Evolutionary conservation across 2,888 invertebrate species (phyloP).

Genomic region (Rhogogaster chlorosoma): DNA sequence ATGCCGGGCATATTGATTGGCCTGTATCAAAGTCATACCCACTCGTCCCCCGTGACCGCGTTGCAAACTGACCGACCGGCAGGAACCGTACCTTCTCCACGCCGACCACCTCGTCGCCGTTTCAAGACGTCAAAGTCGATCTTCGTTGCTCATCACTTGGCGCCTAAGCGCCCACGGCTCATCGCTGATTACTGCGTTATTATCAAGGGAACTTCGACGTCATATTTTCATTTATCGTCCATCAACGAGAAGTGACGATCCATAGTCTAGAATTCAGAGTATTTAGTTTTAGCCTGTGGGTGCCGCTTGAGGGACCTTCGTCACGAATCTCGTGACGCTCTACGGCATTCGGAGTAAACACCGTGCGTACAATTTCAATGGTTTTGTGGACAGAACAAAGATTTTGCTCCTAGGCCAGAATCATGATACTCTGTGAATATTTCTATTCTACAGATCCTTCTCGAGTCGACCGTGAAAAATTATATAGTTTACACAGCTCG

Average conservation of each 20-base stretch:
- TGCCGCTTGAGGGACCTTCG: not conserved
- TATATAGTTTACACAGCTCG: not conserved
- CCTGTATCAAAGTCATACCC: not conserved
- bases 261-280: not conserved
- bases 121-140: not conserved
- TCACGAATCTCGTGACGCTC: not conserved
- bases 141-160: not conserved
- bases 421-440: not conserved
- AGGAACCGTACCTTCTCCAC: not conserved
- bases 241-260: not conserved
- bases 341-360: not conserved
- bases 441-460: not conserved
- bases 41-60: constrained; percentile 14
- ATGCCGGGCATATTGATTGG: not conserved
- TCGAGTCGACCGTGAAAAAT: not conserved
- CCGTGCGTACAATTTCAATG: not conserved
- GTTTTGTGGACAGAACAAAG: not conserved
- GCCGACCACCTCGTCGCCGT: not conserved
- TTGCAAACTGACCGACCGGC: not conserved
- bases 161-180: not conserved
- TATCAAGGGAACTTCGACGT: not conserved
- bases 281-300: not conserved
- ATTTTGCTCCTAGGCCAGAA: not conserved
- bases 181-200: not conserved
- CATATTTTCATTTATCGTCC: not conserved